A percentile compares a stretch with the other conserved stretches of the same genome.
phyloP scores from a whole-genome alignment of 2,797 vertebrate genomes.

The Chloroceryle inda region DNA sequence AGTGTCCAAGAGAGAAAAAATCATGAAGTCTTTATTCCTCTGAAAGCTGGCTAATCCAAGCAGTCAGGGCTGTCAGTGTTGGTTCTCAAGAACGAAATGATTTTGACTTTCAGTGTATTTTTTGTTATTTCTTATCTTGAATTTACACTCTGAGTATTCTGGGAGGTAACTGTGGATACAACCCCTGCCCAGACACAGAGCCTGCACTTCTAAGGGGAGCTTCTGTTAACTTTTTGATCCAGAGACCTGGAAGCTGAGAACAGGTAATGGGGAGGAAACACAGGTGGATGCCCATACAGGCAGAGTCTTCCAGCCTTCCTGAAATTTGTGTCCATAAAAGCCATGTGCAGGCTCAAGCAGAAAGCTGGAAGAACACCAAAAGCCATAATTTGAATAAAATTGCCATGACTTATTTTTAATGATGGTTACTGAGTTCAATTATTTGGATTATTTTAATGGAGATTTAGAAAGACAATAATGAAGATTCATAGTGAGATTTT shows the following conservation, averaged over 20 bases:
- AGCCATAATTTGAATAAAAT: background rate
- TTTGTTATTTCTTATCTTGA: background rate
- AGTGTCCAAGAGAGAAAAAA: background rate
- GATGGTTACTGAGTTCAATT: background rate
- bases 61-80: background rate
- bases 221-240: background rate
- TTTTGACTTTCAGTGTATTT: background rate
- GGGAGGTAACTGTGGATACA: background rate
- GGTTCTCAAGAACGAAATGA: background rate
- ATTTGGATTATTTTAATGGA: background rate
- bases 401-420: background rate
- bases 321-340: background rate
- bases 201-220: background rate
- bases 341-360: background rate
- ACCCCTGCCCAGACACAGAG: background rate
- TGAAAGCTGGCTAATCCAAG: background rate
- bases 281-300: too few relatives aligned
- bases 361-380: background rate
- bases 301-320: background rate
- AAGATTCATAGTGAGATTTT: background rate
- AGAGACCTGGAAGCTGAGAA: background rate
- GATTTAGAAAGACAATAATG: background rate
- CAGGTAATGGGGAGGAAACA: background rate
- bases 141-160: background rate
- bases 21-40: background rate